These are phyloP conservation scores for Callocephalon fimbriatum DNA, from an alignment of 2,113 vertebrate genomes.

Conservation along the genomic window DNA sequence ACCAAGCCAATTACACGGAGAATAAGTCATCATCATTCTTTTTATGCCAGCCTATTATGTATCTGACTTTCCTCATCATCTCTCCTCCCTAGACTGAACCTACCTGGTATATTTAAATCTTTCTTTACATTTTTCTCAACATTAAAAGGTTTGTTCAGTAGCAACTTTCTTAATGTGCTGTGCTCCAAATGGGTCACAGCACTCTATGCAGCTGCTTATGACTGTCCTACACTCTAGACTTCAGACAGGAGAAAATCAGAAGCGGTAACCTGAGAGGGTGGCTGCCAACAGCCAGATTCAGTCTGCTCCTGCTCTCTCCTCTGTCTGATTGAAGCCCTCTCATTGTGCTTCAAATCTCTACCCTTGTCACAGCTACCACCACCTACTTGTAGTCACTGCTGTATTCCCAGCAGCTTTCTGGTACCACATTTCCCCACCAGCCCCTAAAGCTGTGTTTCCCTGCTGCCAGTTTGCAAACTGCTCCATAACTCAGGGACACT, in stretches of 20 bases:
- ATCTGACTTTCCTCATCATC: background rate
- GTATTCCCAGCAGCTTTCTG: background rate
- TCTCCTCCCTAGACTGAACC: background rate
- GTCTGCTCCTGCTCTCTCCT: background rate
- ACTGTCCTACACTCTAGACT: background rate
- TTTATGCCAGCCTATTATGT: background rate
- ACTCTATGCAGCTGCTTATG: background rate
- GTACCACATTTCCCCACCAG: rapidly evolving
- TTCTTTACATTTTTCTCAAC: background rate
- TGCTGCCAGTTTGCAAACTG: background rate
- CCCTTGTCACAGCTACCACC: background rate
- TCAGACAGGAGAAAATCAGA: background rate
- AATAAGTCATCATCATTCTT: background rate
- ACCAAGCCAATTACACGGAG: background rate
- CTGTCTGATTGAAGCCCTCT: background rate
- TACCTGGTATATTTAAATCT: background rate
- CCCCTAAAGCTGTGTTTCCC: background rate
- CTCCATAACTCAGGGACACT: background rate
- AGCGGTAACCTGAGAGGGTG: background rate
- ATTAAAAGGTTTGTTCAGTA: background rate
- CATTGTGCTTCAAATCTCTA: background rate
- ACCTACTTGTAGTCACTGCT: background rate
- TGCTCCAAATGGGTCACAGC: background rate
- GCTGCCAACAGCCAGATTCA: background rate
- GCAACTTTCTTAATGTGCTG: background rate